Evolutionary conservation across 2,888 invertebrate species (phyloP).

Genomic region (Plagiodera versicolora): DNA sequence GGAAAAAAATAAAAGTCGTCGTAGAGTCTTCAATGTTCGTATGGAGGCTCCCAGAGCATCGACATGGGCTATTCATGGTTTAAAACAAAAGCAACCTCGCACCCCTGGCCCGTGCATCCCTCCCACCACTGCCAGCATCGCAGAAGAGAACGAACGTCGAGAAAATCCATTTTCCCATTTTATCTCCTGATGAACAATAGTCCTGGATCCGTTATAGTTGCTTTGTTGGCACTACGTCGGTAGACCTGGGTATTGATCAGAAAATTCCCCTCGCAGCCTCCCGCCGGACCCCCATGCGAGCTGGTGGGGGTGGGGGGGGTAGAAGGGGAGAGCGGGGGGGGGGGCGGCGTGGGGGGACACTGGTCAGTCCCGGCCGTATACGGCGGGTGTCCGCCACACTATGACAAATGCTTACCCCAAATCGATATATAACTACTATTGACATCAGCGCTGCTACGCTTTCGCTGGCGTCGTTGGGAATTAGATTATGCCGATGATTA

Average conservation of each 20-base stretch:
- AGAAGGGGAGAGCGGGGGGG: conserved; percentile 47
- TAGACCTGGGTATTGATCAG: conserved; percentile 58
- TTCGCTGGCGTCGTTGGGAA: conserved; percentile 28
- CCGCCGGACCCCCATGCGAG: conserved; percentile 44
- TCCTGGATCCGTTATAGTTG: conserved; percentile 58
- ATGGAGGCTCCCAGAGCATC: too few relatives aligned
- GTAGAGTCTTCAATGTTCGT: too few relatives aligned
- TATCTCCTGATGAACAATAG: conserved; percentile 58
- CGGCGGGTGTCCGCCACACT: conserved; percentile 52
- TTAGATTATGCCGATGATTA: conserved; percentile 42
- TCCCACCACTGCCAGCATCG: not conserved
- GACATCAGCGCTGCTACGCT: conserved; percentile 48
- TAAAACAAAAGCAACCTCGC: too few relatives aligned
- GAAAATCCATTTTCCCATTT: conserved; percentile 56
- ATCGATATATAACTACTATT: conserved; percentile 56
- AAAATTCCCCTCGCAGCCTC: conserved; percentile 48
- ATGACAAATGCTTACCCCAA: conserved; percentile 55
- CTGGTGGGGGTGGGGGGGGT: conserved; percentile 35
- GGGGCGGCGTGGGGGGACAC: conserved; percentile 48
- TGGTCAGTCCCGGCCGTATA: conserved; percentile 47
- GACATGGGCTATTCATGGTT: too few relatives aligned
- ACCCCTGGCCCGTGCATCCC: not conserved
- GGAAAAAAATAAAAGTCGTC: too few relatives aligned
- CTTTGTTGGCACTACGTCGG: conserved; percentile 58
- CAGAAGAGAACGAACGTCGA: conserved; percentile 28